Evolutionary conservation across 2,888 invertebrate species (phyloP), one percentile per base, ranked within the genome.

Genomic region (Drosophila prolongata): DNA sequence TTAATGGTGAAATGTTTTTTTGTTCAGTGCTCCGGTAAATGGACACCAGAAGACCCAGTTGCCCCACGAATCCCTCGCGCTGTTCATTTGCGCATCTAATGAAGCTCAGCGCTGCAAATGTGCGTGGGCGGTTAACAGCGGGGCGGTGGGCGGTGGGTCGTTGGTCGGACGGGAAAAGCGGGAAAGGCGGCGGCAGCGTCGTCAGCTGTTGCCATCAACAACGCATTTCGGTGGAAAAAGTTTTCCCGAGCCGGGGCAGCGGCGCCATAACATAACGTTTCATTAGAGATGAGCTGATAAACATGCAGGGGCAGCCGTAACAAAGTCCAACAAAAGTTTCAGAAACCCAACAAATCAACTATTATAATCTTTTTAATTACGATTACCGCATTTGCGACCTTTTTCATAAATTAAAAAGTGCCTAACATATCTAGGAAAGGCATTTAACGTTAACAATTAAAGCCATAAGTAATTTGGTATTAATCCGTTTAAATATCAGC

Each of bases 231-330:
- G 71, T 50, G 65, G 72, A 73, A 86, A 86, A 86, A 81, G 68
- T 82, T 69, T 85, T 69, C 50, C 55, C 78, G 67, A 54, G 65
- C 66, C 53, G 14, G 35, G 34, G 6, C 24, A 38, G 14, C 24
- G 42, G 53, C 59, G 62, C 71, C 54, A 66, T 78, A 87, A 71
- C 87, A 87, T 81, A 87, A 85, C 85, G 85, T 81, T 87, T 73
- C 82, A 82, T 82, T 87, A 82, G 87, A 87, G 82, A 85, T 82
- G 87, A 82, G 85, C 85, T 85, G 87, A 75, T 78, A 76, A 87
- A 87, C 79, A 78, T 74, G 87, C 78, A 74, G 54, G 50, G 50
- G 43, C 49, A 59, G 47, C 43, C 46, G 69, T 24, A 40, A 40
- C 35, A 52, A 46, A 47, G 62, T 44, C 24, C 68, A 40, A 70